These are phyloP conservation scores for Macrosoma leucophasiata DNA, from an alignment of 2,888 invertebrate genomes.

Conservation along the genomic window DNA sequence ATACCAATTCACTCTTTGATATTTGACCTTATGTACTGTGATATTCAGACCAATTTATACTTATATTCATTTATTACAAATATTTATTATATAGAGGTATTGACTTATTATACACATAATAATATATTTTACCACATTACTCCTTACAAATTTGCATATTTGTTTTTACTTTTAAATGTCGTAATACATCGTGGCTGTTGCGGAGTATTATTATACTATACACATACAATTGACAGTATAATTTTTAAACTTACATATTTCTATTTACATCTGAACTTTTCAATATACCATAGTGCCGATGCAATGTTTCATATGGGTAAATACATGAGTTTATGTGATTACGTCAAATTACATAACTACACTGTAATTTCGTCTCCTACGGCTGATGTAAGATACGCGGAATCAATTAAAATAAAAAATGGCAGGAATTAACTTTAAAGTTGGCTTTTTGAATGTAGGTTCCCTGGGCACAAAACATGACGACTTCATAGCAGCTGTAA, in stretches of 20 bases:
- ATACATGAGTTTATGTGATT: neutral
- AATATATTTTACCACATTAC: no score
- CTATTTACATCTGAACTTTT: no score
- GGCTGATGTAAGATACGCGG: neutral
- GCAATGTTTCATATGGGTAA: neutral
- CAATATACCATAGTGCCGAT: neutral
- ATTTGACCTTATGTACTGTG: neutral
- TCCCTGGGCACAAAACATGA: constrained; percentile 20
- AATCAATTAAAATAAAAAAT: neutral
- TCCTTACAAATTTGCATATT: no score
- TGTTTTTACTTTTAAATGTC: no score
- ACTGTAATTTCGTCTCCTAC: neutral
- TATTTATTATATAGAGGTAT: no score
- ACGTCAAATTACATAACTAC: neutral
- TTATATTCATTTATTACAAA: neutral
- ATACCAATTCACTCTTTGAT: neutral
- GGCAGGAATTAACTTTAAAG: constrained; percentile 4
- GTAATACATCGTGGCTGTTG: no score
- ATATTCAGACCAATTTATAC: neutral
- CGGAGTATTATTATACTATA: no score
- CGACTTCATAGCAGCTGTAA: constrained; percentile 13
- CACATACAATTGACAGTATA: no score
- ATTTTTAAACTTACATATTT: no score
- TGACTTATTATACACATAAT: no score
- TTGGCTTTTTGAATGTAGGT: constrained; percentile 22